Evolutionary conservation across 1,140 invertebrate species (phyloP).

Genomic region (Paramacrobiotus metropolitanus): DNA sequence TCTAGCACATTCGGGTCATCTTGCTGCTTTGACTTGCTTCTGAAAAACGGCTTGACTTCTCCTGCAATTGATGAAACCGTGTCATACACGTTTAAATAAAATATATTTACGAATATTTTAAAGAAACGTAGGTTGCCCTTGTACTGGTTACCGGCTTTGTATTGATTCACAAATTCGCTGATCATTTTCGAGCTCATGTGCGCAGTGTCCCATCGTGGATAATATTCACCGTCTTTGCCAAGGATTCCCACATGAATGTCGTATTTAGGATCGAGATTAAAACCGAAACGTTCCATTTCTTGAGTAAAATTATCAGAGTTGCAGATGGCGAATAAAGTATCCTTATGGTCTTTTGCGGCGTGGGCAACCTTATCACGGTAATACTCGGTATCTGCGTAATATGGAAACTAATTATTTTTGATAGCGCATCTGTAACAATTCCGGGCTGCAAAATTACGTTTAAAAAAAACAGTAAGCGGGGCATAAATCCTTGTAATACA

Average conservation of each 20-base stretch:
- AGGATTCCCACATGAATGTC: neutral
- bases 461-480: too few species aligned
- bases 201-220: conserved; percentile 1
- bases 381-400: neutral
- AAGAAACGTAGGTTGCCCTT: neutral
- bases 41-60: neutral
- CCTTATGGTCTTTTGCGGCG: conserved; percentile 3
- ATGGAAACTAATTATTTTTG: too few species aligned
- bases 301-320: neutral
- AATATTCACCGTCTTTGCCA: neutral
- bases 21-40: neutral
- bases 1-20: neutral
- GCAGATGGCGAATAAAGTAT: neutral
- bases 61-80: neutral
- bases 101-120: too few species aligned
- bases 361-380: neutral
- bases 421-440: too few species aligned
- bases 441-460: too few species aligned
- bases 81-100: too few species aligned
- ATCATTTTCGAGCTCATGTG: conserved; percentile 4
- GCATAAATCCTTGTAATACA: too few species aligned
- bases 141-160: neutral
- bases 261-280: neutral
- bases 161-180: neutral
- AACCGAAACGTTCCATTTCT: neutral